phyloP scores from a whole-genome alignment of 2,113 vertebrate species.

The Myrmophylax atrothorax region DNA sequence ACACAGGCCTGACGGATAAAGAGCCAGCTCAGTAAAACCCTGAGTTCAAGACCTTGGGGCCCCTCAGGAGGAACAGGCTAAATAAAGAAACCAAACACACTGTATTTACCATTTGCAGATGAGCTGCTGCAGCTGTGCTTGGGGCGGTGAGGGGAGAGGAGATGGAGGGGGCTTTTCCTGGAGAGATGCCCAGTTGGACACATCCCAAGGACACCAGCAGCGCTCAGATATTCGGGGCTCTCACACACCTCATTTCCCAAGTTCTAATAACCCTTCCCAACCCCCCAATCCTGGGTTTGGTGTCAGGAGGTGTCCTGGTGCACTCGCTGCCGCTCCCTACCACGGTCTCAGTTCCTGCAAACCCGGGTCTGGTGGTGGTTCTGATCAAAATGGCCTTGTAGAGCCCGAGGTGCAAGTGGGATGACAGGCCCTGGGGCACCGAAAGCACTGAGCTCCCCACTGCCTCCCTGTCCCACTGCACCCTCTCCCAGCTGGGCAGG shows the following conservation, averaged over 20 bases:
- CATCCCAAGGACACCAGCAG: fast-evolving
- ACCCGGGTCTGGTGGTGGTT: fast-evolving
- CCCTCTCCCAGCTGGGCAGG: background rate
- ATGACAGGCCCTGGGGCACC: background rate
- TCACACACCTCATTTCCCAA: background rate
- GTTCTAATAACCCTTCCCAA: background rate
- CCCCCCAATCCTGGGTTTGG: background rate
- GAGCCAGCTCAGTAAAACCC: background rate
- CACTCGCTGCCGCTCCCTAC: fast-evolving
- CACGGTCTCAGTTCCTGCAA: no score
- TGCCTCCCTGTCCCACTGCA: background rate
- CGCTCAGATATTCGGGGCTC: fast-evolving
- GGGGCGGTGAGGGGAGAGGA: background rate
- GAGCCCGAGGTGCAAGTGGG: fast-evolving
- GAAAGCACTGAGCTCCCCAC: background rate
- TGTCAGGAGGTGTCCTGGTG: background rate
- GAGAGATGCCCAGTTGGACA: fast-evolving
- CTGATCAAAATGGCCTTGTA: background rate
- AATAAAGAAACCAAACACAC: background rate
- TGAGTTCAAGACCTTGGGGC: background rate
- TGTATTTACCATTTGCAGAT: background rate
- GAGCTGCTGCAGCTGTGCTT: background rate
- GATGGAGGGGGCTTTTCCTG: background rate
- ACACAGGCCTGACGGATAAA: fast-evolving
- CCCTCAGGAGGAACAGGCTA: background rate